Evolutionary conservation across 2,113 vertebrate genomes (phyloP).

Genomic region (Synodontis membranacea): DNA sequence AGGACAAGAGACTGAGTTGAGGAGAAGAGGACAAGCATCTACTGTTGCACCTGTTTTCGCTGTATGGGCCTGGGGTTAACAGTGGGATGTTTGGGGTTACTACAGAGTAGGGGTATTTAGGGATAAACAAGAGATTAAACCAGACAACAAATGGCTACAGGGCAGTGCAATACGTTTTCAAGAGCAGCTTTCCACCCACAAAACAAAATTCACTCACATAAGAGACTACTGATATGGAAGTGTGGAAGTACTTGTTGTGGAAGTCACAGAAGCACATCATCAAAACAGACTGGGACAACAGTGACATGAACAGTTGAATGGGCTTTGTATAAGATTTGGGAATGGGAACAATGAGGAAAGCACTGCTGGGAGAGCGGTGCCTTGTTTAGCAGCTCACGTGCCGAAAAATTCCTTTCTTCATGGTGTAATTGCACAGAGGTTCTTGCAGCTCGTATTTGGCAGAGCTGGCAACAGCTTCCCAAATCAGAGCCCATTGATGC

Average conservation of each 20-base stretch:
- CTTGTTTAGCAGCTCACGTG: background rate
- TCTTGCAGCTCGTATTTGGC: background rate
- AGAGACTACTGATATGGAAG: background rate
- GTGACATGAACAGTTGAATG: background rate
- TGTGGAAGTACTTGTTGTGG: no score
- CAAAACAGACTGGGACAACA: background rate
- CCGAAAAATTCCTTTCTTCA: conserved; percentile 23
- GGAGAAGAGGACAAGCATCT: background rate
- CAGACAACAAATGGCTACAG: background rate
- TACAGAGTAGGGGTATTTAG: background rate
- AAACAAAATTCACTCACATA: background rate
- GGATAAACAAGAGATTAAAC: background rate
- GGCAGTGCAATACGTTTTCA: background rate
- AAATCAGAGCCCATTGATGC: conserved; percentile 42
- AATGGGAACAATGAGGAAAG: conserved; percentile 16
- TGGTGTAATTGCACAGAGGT: background rate
- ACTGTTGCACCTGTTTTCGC: background rate
- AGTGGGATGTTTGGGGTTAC: background rate
- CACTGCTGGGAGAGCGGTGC: background rate
- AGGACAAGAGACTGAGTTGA: conserved; percentile 28
- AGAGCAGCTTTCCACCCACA: background rate
- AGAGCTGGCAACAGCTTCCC: background rate
- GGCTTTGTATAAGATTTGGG: background rate
- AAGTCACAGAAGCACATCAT: background rate
- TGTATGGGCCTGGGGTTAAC: background rate